Base-by-base conservation (phyloP, 2,888 invertebrate species). In the Agapostemon virescens region DNA sequence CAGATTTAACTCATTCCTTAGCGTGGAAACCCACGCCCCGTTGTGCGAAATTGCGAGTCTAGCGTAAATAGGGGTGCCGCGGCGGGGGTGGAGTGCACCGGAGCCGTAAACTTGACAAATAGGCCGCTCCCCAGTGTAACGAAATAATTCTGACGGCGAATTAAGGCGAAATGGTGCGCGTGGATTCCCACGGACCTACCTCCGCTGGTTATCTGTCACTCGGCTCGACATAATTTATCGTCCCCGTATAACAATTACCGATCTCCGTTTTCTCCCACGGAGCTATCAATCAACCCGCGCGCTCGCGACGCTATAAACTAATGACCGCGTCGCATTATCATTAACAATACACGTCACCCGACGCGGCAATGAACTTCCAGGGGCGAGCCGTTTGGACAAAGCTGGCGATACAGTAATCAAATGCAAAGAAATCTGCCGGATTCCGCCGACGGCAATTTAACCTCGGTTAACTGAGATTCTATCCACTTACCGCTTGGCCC, bases 181-280 rank as follows among this genome's bases (percentile, higher is more conserved):
- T 20, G 67, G 69, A 52, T 79, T 68, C 61, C 38, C 69, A 42
- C 30, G 52, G 30, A 68, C 49, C 36, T 26, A 20, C 63, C 36
- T 20, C 23, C 20, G 73, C 58, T 79, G 58, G 30, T 45, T 80
- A 73, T 80, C 68, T 72, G 72, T 78, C 79, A 72, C 64, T 45
- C 26, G 45, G 58, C 26, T 13, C 45, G 17, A 69, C 49, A 26
- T 33, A 64, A 79, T 64, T 45, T 30, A 63, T 45, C 45, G 72
- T 69, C 73, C n/a, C 64, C 63, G 23, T 66, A 13, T 55, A 69
- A 79, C 69, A 79, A 79, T 79, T 80, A 79, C 55, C 64, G 17
- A 26, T 55, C 23, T 26, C 9, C 66, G 17, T 40, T 40, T 58
- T 58, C 17, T 55, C 52, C 38, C 42, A 30, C 20, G 55, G 9